Evolutionary conservation across 2,888 invertebrate species (phyloP).

Genomic region (Pedicia rivosa): DNA sequence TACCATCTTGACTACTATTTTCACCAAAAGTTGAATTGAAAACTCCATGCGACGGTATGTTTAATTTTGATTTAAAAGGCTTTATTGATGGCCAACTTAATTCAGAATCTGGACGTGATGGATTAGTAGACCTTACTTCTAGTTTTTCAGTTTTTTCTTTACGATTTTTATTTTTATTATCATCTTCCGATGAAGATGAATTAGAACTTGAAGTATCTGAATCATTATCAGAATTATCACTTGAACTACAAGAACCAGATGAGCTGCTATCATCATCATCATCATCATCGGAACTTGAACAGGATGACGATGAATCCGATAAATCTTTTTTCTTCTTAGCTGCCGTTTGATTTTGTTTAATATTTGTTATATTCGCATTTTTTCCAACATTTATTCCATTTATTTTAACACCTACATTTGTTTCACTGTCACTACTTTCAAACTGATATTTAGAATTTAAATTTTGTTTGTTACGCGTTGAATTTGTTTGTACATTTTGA

Average conservation of each 20-base stretch:
- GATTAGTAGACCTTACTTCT: background rate
- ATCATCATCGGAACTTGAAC: constrained; percentile 27
- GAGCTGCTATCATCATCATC: constrained; percentile 17
- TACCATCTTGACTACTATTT: constrained; percentile 6
- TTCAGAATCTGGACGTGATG: constrained; percentile 4
- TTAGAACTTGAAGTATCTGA: constrained; percentile 27
- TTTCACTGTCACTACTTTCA: constrained; percentile 6
- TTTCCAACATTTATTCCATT: background rate
- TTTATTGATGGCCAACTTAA: constrained; percentile 6
- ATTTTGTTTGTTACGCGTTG: constrained; percentile 1
- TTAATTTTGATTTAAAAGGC: no score
- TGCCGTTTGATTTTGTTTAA: constrained; percentile 9
- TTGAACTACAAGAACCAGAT: constrained; percentile 8
- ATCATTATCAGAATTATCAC: constrained; percentile 10
- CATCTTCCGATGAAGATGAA: constrained; percentile 22
- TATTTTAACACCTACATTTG: no score
- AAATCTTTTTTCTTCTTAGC: constrained; percentile 9
- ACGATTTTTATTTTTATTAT: constrained; percentile 17
- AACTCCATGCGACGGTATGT: no score
- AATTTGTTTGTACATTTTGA: constrained; percentile 1
- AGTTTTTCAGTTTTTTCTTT: constrained; percentile 6
- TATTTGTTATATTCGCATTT: constrained; percentile 12
- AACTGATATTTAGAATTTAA: constrained; percentile 1
- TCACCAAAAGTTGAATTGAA: no score
- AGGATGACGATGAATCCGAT: constrained; percentile 26